A percentile compares a stretch with the other conserved stretches of the same genome.
These are phyloP conservation scores for Leucoraja ocellata DNA, from an alignment of 2,797 vertebrate genomes.

Conservation along the genomic window DNA sequence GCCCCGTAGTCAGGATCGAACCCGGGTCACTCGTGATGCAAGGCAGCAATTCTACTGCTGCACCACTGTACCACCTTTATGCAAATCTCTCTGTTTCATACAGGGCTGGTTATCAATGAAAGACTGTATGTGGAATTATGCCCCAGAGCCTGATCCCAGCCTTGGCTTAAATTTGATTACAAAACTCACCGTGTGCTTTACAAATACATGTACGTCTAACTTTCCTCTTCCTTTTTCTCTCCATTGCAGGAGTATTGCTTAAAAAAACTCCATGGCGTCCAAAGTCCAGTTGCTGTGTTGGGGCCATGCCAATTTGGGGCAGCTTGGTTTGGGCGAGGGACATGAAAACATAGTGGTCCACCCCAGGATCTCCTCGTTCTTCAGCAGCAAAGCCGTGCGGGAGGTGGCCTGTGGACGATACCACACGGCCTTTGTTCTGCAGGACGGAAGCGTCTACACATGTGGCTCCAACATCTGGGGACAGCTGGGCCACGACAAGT, in stretches of 20 bases:
- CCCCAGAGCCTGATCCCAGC: neutral
- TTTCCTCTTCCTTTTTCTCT: constrained; percentile 46
- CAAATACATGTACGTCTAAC: too few species aligned
- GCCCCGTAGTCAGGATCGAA: too few species aligned
- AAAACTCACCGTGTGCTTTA: neutral
- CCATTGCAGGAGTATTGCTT: constrained; percentile 54
- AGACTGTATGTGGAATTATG: neutral
- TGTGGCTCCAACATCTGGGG: constrained; percentile 83
- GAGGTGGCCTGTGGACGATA: constrained; percentile 79
- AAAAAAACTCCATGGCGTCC: constrained; percentile 46
- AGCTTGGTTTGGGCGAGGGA: constrained; percentile 69
- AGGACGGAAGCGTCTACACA: constrained; percentile 83
- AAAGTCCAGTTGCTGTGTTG: constrained; percentile 81
- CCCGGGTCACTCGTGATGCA: too few species aligned
- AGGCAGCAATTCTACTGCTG: too few species aligned
- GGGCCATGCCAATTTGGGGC: constrained; percentile 85
- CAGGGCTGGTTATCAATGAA: too few species aligned
- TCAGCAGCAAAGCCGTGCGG: constrained; percentile 68
- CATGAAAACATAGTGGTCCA: constrained; percentile 67
- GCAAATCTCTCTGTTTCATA: neutral
- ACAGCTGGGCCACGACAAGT: constrained; percentile 79
- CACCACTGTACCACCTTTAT: too few species aligned
- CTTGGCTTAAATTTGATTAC: neutral
- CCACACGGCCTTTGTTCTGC: constrained; percentile 81
- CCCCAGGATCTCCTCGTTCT: constrained; percentile 68